phyloP scores from a whole-genome alignment of 2,797 vertebrate genomes.

The Phataginus tetradactyla region DNA sequence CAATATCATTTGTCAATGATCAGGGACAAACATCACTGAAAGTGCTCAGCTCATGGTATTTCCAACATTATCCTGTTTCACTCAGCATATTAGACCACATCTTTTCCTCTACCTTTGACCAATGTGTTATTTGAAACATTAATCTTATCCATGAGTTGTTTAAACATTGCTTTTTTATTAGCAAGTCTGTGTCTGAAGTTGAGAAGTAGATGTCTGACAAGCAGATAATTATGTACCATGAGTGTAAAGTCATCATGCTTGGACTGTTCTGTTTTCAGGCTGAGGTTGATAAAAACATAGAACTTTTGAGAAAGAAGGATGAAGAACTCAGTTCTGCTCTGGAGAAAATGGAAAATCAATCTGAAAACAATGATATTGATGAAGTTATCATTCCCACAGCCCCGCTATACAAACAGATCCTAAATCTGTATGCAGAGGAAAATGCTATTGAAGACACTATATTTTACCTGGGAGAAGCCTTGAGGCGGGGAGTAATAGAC shows the following conservation, averaged over 20 bases:
- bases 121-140: background rate
- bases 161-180: slow-evolving; percentile 16
- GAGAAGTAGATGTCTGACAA: background rate
- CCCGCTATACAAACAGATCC: slow-evolving; percentile 99
- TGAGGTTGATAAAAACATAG: slow-evolving; percentile 98
- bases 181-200: background rate
- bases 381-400: slow-evolving; percentile 98
- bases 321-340: slow-evolving; percentile 97
- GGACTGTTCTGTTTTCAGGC: slow-evolving; percentile 86
- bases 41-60: background rate
- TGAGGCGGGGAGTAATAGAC: slow-evolving; percentile 97
- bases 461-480: slow-evolving; percentile 98
- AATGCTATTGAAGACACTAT: slow-evolving; percentile 99
- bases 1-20: background rate
- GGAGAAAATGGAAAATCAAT: slow-evolving; percentile 99
- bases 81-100: background rate
- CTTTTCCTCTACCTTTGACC: background rate
- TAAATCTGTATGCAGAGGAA: slow-evolving; percentile 98
- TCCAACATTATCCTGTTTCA: background rate
- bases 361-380: slow-evolving; percentile 99
- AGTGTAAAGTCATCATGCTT: slow-evolving; percentile 39
- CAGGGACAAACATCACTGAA: background rate
- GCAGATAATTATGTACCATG: background rate
- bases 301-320: slow-evolving; percentile 97
- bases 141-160: background rate